These are phyloP conservation scores for Lycocorax pyrrhopterus DNA, from an alignment of 2,113 vertebrate species.

Conservation along the genomic window DNA sequence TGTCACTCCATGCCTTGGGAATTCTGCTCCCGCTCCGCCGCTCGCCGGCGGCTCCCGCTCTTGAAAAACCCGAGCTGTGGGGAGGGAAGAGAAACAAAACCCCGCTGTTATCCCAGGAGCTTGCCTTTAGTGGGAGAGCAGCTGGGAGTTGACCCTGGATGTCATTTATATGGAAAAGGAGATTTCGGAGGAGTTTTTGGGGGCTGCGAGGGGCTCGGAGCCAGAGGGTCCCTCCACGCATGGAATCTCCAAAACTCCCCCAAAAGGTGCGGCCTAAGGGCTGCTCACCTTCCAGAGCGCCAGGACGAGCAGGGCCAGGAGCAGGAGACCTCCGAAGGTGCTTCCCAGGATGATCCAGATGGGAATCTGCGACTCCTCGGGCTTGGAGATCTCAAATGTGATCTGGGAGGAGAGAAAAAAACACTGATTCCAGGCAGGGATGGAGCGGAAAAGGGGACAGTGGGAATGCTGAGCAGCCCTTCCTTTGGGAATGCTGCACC, in stretches of 20 bases:
- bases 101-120: background rate
- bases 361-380: conserved; percentile 79
- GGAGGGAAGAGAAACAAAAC: background rate
- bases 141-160: background rate
- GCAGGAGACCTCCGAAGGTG: conserved; percentile 86
- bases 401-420: conserved; percentile 67
- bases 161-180: accelerated
- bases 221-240: accelerated
- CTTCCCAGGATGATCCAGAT: conserved; percentile 92
- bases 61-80: conserved; percentile 92
- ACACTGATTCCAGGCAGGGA: accelerated
- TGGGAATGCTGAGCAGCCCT: accelerated
- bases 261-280: accelerated
- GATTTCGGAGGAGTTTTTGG: background rate
- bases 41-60: conserved; percentile 73
- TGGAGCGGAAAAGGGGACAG: accelerated
- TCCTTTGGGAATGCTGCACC: background rate
- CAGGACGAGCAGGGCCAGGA: conserved; percentile 86
- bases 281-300: conserved; percentile 88
- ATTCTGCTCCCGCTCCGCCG: conserved; percentile 58
- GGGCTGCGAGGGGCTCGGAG: accelerated
- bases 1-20: conserved; percentile 76
- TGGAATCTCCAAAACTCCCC: background rate
- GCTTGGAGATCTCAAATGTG: conserved; percentile 84
- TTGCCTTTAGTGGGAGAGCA: accelerated